Percentiles rank a stretch among this genome's conserved stretches.
Evolutionary conservation across 2,888 invertebrate genomes (phyloP).

Genomic region (Drosophila phalerata): DNA sequence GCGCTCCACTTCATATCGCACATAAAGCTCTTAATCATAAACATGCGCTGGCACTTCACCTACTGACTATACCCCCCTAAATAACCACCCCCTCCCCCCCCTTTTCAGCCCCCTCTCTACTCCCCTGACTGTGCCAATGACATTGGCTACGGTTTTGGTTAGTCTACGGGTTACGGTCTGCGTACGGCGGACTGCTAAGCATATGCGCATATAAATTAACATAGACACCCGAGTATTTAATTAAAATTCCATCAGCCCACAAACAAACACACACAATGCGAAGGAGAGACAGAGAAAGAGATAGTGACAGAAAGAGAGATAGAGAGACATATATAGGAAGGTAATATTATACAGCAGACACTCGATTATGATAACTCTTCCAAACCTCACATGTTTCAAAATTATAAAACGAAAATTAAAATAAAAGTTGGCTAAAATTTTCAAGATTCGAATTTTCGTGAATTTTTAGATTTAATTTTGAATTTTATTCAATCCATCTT

Average conservation of each 20-base stretch:
- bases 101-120: background rate
- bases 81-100: background rate
- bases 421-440: background rate
- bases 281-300: background rate
- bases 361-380: background rate
- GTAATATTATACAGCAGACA: background rate
- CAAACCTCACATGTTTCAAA: background rate
- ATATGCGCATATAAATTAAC: conserved; percentile 81
- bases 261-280: conserved; percentile 48
- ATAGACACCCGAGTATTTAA: conserved; percentile 80
- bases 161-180: conserved; percentile 3
- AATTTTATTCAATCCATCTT: too few species aligned
- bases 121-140: conserved; percentile 14
- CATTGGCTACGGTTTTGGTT: conserved; percentile 1
- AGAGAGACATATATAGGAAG: background rate
- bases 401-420: background rate
- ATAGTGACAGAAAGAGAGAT: background rate
- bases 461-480: too few species aligned
- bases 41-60: conserved; percentile 79
- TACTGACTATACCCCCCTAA: conserved; percentile 15
- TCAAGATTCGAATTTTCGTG: background rate
- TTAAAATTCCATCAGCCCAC: conserved; percentile 77
- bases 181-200: conserved; percentile 60
- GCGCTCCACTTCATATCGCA: conserved; percentile 40
- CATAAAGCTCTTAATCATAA: conserved; percentile 80